A percentile compares a stretch with the other conserved stretches of the same genome.
These are phyloP conservation scores for Mohoua ochrocephala DNA, from an alignment of 2,113 vertebrate species.

Conservation along the genomic window DNA sequence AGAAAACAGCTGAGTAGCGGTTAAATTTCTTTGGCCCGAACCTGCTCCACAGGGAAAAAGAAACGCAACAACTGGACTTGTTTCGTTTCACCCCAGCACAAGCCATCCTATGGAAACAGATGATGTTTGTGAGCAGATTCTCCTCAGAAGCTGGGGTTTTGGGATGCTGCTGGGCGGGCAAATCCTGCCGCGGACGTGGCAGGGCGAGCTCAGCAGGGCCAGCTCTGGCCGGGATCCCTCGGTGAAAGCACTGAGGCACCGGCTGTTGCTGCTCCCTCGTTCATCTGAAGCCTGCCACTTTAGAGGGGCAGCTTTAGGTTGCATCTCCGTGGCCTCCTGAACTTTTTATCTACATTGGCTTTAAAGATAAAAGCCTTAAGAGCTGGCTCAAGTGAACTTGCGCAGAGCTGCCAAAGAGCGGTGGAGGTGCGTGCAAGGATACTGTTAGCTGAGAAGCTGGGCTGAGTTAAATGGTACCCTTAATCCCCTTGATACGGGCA, in stretches of 20 bases:
- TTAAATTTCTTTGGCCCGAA: conserved; percentile 32
- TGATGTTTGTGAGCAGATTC: conserved; percentile 8
- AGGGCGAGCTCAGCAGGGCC: not conserved
- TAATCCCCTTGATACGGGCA: conserved; percentile 41
- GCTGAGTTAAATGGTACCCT: conserved; percentile 52
- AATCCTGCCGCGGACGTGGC: not conserved
- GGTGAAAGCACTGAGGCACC: not conserved
- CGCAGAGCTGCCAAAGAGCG: not conserved
- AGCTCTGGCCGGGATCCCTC: not conserved
- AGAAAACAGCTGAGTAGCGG: conserved; percentile 68
- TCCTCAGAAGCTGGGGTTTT: not conserved
- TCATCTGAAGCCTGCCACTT: not conserved
- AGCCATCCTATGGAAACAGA: not conserved
- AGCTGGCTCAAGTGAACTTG: conserved; percentile 31
- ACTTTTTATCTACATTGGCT: not conserved
- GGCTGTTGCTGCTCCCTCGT: not conserved
- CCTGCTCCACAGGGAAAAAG: conserved; percentile 21
- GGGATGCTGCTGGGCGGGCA: not conserved
- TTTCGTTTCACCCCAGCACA: conserved; percentile 22
- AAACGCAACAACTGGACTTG: conserved; percentile 21
- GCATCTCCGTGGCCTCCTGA: not conserved
- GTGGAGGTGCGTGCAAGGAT: conserved; percentile 47
- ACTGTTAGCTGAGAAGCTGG: conserved; percentile 58
- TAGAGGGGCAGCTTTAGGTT: not conserved
- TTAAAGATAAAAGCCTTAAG: conserved; percentile 43